These are phyloP conservation scores for Sparus aurata DNA, from an alignment of 2,797 vertebrate genomes.

Conservation along the genomic window DNA sequence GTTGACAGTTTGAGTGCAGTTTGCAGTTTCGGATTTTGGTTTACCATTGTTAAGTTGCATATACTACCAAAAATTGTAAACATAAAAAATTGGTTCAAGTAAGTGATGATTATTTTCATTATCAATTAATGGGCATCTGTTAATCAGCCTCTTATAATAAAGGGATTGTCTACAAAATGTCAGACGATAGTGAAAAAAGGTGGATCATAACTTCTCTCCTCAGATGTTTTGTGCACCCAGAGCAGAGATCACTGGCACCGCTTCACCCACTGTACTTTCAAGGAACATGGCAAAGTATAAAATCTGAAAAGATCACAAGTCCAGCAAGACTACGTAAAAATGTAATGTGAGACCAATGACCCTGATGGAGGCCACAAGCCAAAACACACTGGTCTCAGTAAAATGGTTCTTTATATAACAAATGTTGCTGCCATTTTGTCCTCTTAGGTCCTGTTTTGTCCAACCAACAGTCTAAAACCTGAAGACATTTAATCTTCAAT, in stretches of 20 bases:
- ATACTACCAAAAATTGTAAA: no score
- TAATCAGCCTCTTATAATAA: background rate
- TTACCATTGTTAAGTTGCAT: no score
- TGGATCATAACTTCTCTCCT: conserved; percentile 1
- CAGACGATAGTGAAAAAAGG: background rate
- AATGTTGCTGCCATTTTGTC: background rate
- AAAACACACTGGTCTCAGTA: background rate
- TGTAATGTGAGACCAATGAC: background rate
- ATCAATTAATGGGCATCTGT: background rate
- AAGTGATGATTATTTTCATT: background rate
- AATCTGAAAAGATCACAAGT: background rate
- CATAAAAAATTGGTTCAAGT: no score
- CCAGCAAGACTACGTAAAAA: background rate
- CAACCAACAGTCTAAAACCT: background rate
- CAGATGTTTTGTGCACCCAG: background rate
- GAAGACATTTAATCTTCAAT: background rate
- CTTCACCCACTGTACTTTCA: background rate
- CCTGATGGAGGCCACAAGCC: background rate
- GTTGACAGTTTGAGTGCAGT: no score
- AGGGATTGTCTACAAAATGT: background rate
- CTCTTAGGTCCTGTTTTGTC: background rate
- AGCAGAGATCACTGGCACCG: background rate
- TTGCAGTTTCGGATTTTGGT: no score
- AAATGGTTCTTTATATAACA: background rate
- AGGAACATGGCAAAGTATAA: background rate